Percentiles rank a stretch among this genome's conserved stretches.
phyloP scores from a whole-genome alignment of 2,888 invertebrate genomes.

The Andrena minutula region DNA sequence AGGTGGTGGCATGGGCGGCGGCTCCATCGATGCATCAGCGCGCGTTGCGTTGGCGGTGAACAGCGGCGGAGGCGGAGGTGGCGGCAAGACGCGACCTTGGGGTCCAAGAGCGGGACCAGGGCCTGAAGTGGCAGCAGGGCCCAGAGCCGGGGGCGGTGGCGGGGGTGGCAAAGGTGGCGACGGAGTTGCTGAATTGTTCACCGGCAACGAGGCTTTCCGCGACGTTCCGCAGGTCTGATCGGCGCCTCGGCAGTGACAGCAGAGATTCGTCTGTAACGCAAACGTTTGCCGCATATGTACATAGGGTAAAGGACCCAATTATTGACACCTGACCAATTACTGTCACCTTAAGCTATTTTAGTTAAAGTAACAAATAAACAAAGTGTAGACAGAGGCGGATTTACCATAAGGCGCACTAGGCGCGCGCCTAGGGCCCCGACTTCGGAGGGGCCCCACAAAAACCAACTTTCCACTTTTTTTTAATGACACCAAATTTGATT shows the following conservation, averaged over 20 bases:
- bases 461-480: too few species aligned
- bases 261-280: constrained; percentile 82
- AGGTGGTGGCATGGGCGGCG: constrained; percentile 84
- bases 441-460: too few species aligned
- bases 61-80: constrained; percentile 84
- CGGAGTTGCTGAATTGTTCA: constrained; percentile 57
- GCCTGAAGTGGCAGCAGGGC: constrained; percentile 79
- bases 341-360: too few species aligned
- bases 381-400: too few species aligned
- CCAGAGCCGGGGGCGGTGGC: constrained; percentile 86
- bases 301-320: too few species aligned
- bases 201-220: constrained; percentile 82
- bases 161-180: constrained; percentile 86
- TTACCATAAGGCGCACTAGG: too few species aligned
- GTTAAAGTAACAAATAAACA: too few species aligned
- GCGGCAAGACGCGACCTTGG: constrained; percentile 73
- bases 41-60: constrained; percentile 73
- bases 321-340: too few species aligned
- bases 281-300: not conserved
- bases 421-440: too few species aligned
- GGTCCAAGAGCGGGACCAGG: constrained; percentile 78
- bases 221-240: constrained; percentile 80
- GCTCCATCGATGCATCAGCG: constrained; percentile 78
- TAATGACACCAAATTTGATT: too few species aligned
- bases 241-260: constrained; percentile 83